Evolutionary conservation across 2,797 vertebrate species (phyloP).

Genomic region (Catharus ustulatus): DNA sequence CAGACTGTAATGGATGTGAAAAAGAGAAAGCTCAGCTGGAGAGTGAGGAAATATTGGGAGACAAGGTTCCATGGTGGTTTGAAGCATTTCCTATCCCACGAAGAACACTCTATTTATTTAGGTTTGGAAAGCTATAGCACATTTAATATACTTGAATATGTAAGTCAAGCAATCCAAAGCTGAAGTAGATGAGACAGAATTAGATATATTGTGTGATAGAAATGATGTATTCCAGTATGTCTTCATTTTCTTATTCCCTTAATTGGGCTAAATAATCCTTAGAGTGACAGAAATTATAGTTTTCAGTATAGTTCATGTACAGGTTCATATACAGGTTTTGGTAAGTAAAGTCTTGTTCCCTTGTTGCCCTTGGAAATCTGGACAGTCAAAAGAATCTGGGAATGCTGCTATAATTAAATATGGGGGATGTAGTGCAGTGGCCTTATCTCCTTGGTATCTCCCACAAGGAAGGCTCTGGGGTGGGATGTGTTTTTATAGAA

Average conservation of each 20-base stretch:
- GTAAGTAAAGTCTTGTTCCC: background rate
- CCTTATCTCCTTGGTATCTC: background rate
- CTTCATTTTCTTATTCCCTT: background rate
- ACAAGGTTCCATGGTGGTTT: background rate
- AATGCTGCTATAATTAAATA: background rate
- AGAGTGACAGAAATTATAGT: background rate
- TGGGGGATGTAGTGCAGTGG: background rate
- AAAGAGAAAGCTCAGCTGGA: background rate
- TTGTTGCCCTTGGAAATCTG: background rate
- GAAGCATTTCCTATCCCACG: background rate
- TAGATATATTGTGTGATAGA: background rate
- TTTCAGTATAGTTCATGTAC: background rate
- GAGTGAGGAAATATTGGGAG: background rate
- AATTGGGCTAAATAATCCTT: slow-evolving; percentile 12
- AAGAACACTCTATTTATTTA: background rate
- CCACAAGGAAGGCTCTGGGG: background rate
- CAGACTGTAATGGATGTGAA: background rate
- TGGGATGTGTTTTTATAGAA: background rate
- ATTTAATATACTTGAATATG: background rate
- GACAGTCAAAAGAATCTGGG: background rate
- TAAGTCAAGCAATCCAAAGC: background rate
- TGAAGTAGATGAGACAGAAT: background rate
- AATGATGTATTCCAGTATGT: background rate
- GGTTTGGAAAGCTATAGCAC: background rate
- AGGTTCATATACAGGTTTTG: background rate